A percentile compares a stretch with the other conserved stretches of the same genome.
phyloP scores from a whole-genome alignment of 53 echinoderm and acorn worm genomes.

The Zoroaster sp. region DNA sequence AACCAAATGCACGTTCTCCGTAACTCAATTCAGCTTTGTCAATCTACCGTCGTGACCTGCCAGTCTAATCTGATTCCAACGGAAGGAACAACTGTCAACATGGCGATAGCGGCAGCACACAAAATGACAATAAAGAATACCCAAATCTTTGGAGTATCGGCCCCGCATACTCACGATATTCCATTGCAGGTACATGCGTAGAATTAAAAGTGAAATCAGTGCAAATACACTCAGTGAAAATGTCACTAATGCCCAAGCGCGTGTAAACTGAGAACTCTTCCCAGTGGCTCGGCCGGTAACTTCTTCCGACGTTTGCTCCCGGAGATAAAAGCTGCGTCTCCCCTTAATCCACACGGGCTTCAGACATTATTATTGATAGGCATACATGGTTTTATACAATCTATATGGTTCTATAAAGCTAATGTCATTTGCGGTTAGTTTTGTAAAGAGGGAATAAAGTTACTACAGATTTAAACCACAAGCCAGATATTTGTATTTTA shows the following conservation, averaged over 20 bases:
- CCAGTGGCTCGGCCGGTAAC: not conserved
- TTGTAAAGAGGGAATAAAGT: too few species aligned
- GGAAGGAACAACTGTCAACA: not conserved
- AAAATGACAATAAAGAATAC: not conserved
- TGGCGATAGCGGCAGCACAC: too few species aligned
- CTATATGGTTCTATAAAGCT: too few species aligned
- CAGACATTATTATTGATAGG: not conserved
- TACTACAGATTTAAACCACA: too few species aligned
- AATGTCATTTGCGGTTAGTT: too few species aligned
- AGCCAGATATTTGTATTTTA: too few species aligned
- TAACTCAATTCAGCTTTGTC: not conserved
- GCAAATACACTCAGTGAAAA: conserved; percentile 7
- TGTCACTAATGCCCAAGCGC: not conserved
- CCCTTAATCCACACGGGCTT: not conserved
- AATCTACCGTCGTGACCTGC: not conserved
- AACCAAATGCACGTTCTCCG: not conserved
- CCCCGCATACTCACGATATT: not conserved
- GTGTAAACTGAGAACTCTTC: conserved; percentile 15
- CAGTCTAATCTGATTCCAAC: not conserved
- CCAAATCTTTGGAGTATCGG: not conserved
- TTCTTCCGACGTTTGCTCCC: not conserved
- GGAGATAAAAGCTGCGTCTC: not conserved
- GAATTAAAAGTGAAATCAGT: not conserved
- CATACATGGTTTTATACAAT: not conserved
- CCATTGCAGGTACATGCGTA: not conserved